Evolutionary conservation across 2,888 invertebrate species (phyloP).

Genomic region (Galerucella calmariensis): DNA sequence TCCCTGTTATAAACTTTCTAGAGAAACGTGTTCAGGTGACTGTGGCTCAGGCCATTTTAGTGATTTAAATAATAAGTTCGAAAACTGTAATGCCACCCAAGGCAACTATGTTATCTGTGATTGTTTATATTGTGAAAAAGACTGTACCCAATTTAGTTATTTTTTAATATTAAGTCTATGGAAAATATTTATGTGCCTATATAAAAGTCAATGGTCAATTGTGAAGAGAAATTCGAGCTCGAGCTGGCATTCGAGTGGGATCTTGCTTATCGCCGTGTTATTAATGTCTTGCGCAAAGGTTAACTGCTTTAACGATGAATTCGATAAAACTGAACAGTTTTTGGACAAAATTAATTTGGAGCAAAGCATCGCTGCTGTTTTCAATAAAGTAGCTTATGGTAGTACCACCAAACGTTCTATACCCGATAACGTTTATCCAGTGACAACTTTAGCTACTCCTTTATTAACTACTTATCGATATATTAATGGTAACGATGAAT

Average conservation of each 20-base stretch:
- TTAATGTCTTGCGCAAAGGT: slow-evolving; percentile 34
- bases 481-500: slow-evolving; percentile 61
- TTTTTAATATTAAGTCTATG: slow-evolving; percentile 56
- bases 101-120: slow-evolving; percentile 52
- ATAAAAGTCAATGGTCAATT: slow-evolving; percentile 55
- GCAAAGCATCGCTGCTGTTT: slow-evolving; percentile 74
- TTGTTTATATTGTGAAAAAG: slow-evolving; percentile 51
- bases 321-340: slow-evolving; percentile 64
- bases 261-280: slow-evolving; percentile 40
- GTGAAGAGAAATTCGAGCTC: slow-evolving; percentile 35
- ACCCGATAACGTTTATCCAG: slow-evolving; percentile 72
- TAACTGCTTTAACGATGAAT: slow-evolving; percentile 57
- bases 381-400: slow-evolving; percentile 77
- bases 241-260: slow-evolving; percentile 33
- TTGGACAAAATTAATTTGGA: slow-evolving; percentile 73
- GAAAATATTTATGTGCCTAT: slow-evolving; percentile 61
- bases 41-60: slow-evolving; percentile 23
- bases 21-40: slow-evolving; percentile 25
- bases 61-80: slow-evolving; percentile 28
- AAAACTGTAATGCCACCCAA: slow-evolving; percentile 33
- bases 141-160: slow-evolving; percentile 48
- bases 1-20: slow-evolving; percentile 31
- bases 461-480: slow-evolving; percentile 70
- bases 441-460: slow-evolving; percentile 74
- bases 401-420: slow-evolving; percentile 77